Percentiles rank a stretch among this genome's conserved stretches.
These are phyloP conservation scores for Ferrisia virgata DNA, from an alignment of 2,888 invertebrate species.

Conservation along the genomic window DNA sequence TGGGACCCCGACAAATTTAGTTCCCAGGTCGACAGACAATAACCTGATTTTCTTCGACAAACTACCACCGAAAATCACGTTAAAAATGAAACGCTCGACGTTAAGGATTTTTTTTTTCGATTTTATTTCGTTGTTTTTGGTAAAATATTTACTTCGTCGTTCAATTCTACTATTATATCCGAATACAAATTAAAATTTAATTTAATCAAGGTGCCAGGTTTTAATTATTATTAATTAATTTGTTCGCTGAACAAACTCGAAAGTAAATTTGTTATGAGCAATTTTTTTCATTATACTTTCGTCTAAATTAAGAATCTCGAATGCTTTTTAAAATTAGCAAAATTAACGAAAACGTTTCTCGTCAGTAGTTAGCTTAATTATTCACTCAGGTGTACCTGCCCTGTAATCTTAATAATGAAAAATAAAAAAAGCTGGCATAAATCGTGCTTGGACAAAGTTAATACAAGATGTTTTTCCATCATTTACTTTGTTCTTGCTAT, in stretches of 20 bases:
- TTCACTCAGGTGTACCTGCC: not conserved
- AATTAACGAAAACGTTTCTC: not conserved
- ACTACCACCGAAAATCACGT: not conserved
- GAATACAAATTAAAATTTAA: not conserved
- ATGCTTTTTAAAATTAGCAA: not conserved
- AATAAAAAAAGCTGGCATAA: too few relatives aligned
- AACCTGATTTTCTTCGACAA: too few relatives aligned
- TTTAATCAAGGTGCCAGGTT: not conserved
- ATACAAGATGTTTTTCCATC: too few relatives aligned
- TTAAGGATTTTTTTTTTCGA: not conserved
- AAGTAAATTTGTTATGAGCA: not conserved
- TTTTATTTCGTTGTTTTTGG: not conserved
- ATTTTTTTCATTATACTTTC: not conserved
- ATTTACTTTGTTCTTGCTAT: too few relatives aligned
- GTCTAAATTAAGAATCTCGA: not conserved
- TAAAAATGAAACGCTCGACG: not conserved
- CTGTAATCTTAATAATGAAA: too few relatives aligned
- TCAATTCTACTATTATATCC: not conserved
- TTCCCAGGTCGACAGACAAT: too few relatives aligned
- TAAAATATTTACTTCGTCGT: not conserved
- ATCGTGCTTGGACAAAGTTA: too few relatives aligned
- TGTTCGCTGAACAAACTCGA: not conserved
- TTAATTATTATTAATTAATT: not conserved
- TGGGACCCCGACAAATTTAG: too few relatives aligned
- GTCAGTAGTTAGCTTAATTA: not conserved